These are phyloP conservation scores for Hemiscyllium ocellatum DNA, from an alignment of 2,113 vertebrate species.

Conservation along the genomic window DNA sequence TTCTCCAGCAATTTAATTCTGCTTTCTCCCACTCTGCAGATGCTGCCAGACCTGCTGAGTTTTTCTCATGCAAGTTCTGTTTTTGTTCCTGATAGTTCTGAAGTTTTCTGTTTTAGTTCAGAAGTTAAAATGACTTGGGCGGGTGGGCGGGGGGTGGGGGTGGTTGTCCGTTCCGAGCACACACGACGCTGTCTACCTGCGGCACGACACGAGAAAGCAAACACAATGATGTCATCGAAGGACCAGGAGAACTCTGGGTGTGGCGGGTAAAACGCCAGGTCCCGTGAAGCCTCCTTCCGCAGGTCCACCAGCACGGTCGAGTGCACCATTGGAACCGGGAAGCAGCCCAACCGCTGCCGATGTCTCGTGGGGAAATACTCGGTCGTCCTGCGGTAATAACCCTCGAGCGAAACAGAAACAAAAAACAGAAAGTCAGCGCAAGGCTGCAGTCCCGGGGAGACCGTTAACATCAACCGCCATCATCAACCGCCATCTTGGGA, in stretches of 20 bases:
- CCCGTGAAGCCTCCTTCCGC: conserved; percentile 63
- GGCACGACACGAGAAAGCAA: conserved; percentile 80
- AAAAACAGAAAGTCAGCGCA: background rate
- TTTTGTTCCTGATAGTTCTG: too few relatives aligned
- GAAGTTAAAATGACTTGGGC: too few relatives aligned
- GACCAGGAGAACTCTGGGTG: conserved; percentile 88
- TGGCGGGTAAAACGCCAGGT: conserved; percentile 79
- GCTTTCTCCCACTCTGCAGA: too few relatives aligned
- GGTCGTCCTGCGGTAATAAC: conserved; percentile 82
- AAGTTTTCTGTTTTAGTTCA: too few relatives aligned
- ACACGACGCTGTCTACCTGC: conserved; percentile 56
- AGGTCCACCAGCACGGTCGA: conserved; percentile 81
- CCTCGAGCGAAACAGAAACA: conserved; percentile 52
- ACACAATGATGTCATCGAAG: conserved; percentile 89
- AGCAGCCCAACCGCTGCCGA: conserved; percentile 76
- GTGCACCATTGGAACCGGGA: conserved; percentile 82
- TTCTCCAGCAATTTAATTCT: too few relatives aligned
- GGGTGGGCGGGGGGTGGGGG: too few relatives aligned
- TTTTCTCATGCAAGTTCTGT: too few relatives aligned
- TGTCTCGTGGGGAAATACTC: conserved; percentile 94
- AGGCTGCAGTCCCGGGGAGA: too few relatives aligned
- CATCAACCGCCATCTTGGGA: too few relatives aligned
- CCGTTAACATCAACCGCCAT: too few relatives aligned
- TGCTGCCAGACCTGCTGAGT: too few relatives aligned
- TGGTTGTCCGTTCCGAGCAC: too few relatives aligned